Conservation (phyloP, 2,113 vertebrate species). For the Ursus arctos region DNA sequence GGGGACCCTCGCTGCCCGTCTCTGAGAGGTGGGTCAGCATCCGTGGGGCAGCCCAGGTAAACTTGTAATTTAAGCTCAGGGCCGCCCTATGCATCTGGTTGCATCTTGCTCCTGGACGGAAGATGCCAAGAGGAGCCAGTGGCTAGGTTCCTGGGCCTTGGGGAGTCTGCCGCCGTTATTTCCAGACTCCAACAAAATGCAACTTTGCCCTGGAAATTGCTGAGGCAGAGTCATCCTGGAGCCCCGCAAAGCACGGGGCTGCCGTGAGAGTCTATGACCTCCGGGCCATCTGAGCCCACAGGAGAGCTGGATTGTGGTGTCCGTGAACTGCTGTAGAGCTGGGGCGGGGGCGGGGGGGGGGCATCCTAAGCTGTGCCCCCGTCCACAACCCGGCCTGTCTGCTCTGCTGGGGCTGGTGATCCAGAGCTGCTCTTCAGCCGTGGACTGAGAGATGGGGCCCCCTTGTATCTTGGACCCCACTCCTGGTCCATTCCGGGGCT, state of each 20-base stretch:
- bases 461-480: background rate
- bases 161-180: conserved; percentile 61
- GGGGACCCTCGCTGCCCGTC: background rate
- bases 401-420: background rate
- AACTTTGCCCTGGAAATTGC: conserved; percentile 61
- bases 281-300: background rate
- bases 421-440: background rate
- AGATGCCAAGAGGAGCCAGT: conserved; percentile 34
- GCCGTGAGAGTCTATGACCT: background rate
- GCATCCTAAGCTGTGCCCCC: background rate
- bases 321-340: rapidly evolving
- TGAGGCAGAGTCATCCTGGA: conserved; percentile 33
- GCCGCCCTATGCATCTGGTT: background rate
- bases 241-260: background rate
- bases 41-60: background rate
- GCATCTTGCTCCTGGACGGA: background rate
- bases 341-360: too few species aligned
- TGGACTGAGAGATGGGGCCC: too few species aligned
- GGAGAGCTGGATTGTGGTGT: background rate
- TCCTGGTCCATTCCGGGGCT: background rate
- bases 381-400: background rate
- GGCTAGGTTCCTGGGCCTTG: conserved; percentile 17
- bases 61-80: background rate
- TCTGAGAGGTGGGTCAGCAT: background rate
- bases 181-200: conserved; percentile 48